A percentile compares a stretch with the other conserved stretches of the same genome.
Evolutionary conservation across 2,888 invertebrate genomes (phyloP).

Genomic region (Nymphalis urticae): DNA sequence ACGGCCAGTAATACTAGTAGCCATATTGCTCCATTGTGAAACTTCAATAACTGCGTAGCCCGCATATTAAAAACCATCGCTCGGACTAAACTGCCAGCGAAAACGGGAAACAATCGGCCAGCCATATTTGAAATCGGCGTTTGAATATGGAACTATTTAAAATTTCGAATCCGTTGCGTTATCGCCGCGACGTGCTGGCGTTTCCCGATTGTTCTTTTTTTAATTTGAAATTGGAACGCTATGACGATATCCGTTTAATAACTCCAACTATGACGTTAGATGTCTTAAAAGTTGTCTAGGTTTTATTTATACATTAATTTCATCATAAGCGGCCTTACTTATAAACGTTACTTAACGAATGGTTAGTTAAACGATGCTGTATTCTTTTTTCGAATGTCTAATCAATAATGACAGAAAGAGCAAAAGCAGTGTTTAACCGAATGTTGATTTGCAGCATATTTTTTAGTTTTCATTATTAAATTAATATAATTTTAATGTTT

Average conservation of each 20-base stretch:
- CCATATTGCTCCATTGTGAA: constrained; percentile 76
- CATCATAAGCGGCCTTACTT: no score
- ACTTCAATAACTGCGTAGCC: constrained; percentile 75
- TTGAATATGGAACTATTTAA: constrained; percentile 80
- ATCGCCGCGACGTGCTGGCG: constrained; percentile 76
- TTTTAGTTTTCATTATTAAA: no score
- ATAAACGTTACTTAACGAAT: no score
- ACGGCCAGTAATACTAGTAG: constrained; percentile 57
- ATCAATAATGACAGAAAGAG: no score
- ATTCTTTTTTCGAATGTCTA: no score
- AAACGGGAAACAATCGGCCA: constrained; percentile 78
- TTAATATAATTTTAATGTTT: no score
- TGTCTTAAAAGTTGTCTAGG: not conserved
- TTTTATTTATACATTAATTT: not conserved
- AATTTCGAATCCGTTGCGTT: constrained; percentile 81
- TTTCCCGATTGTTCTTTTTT: constrained; percentile 75
- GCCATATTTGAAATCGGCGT: constrained; percentile 77
- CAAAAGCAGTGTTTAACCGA: no score
- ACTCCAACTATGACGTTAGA: constrained; percentile 7
- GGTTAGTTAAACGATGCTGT: no score
- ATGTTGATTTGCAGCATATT: no score
- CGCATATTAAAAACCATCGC: constrained; percentile 76
- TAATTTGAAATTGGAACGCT: constrained; percentile 48
- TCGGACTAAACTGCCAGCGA: constrained; percentile 67
- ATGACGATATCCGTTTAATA: constrained; percentile 41